Percentiles rank a stretch among this genome's conserved stretches.
phyloP scores from a whole-genome alignment of 2,113 vertebrate species.

The Patagioenas fasciata region DNA sequence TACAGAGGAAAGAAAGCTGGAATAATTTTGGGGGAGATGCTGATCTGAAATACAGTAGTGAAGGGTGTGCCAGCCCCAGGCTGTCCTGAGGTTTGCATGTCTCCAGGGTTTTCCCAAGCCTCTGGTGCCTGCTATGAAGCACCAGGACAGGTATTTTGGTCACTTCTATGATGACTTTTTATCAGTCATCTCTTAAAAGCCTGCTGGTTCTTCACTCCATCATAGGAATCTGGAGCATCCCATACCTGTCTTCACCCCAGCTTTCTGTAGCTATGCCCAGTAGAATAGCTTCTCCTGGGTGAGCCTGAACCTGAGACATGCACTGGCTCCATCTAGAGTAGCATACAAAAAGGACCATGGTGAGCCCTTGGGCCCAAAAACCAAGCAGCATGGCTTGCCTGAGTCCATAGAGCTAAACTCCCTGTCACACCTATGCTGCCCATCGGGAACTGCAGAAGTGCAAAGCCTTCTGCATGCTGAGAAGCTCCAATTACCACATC shows the following conservation, averaged over 20 bases:
- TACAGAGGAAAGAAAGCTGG: background rate
- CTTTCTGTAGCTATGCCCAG: background rate
- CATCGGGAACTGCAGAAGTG: background rate
- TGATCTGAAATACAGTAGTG: background rate
- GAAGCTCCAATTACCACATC: rapidly evolving
- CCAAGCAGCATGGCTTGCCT: background rate
- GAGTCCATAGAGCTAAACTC: background rate
- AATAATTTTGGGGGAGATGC: background rate
- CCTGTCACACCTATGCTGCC: background rate
- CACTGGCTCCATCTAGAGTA: background rate
- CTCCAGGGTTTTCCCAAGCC: background rate
- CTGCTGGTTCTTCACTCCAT: background rate
- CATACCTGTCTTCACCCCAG: background rate
- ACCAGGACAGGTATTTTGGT: background rate
- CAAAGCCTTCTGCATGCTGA: background rate
- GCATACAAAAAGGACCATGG: background rate
- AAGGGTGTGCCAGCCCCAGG: background rate
- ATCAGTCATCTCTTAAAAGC: background rate
- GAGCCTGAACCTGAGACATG: background rate
- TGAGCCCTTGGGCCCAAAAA: background rate
- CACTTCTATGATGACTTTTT: background rate
- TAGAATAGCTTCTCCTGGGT: background rate
- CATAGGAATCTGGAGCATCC: background rate
- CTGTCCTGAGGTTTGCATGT: background rate
- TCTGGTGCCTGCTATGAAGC: background rate